Evolutionary conservation across 2,888 invertebrate species (phyloP).

Genomic region (Crepidodera aurea): DNA sequence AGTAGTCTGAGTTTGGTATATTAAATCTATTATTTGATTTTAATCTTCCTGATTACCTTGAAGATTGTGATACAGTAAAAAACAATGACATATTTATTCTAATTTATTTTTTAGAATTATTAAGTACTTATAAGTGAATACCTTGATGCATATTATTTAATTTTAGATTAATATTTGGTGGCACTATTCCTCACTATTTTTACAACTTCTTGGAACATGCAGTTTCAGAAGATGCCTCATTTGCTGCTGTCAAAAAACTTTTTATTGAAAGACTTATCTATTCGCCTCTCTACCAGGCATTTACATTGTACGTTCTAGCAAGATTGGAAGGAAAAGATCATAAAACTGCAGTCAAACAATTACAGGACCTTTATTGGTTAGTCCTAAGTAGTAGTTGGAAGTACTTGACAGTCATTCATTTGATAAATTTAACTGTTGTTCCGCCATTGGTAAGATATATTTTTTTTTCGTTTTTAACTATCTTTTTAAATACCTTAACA

Average conservation of each 20-base stretch:
- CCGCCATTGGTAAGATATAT: conserved; percentile 75
- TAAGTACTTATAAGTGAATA: too few species aligned
- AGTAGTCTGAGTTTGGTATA: too few species aligned
- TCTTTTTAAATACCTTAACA: not conserved
- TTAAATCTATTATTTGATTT: too few species aligned
- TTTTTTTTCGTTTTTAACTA: conserved; percentile 1
- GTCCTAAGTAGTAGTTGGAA: conserved; percentile 78
- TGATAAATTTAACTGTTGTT: conserved; percentile 77
- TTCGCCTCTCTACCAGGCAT: conserved; percentile 76
- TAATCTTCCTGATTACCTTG: too few species aligned
- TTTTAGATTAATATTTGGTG: conserved; percentile 78
- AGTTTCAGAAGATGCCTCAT: conserved; percentile 66
- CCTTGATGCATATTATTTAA: not conserved
- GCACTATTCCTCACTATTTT: conserved; percentile 81
- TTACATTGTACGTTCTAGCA: conserved; percentile 77
- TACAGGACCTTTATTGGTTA: conserved; percentile 71
- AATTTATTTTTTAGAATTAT: too few species aligned
- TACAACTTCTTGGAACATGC: conserved; percentile 70
- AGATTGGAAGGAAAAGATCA: conserved; percentile 81
- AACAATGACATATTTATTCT: too few species aligned
- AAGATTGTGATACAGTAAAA: too few species aligned
- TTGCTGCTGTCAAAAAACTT: conserved; percentile 67
- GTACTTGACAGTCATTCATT: conserved; percentile 77
- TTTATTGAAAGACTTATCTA: conserved; percentile 77
- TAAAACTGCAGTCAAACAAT: conserved; percentile 68